These are phyloP conservation scores for Glyptemys insculpta DNA, from an alignment of 2,797 vertebrate genomes.

Conservation along the genomic window DNA sequence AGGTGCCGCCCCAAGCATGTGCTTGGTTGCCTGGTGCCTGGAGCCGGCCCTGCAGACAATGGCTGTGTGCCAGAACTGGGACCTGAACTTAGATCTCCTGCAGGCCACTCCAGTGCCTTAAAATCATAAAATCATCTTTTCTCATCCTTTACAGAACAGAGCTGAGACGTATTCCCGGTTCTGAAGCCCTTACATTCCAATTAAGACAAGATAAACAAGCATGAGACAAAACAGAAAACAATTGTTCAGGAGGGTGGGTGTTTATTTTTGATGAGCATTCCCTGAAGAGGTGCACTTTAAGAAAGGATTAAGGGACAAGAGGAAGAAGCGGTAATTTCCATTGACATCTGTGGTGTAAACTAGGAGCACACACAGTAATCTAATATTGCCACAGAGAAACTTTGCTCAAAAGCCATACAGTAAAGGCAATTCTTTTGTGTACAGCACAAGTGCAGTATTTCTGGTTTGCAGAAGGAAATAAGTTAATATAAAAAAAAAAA, in stretches of 20 bases:
- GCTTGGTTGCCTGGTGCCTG: too few species aligned
- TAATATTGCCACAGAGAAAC: constrained; percentile 14
- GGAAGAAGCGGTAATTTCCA: background rate
- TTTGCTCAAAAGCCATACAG: background rate
- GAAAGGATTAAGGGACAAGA: background rate
- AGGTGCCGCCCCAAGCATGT: too few species aligned
- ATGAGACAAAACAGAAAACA: accelerated
- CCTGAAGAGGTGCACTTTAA: background rate
- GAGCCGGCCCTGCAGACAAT: background rate
- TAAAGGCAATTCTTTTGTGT: background rate
- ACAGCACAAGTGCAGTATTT: background rate
- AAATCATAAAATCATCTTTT: background rate
- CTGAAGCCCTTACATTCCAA: background rate
- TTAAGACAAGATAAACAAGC: background rate
- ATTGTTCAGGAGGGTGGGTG: accelerated
- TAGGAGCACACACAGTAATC: constrained; percentile 14
- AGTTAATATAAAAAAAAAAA: background rate
- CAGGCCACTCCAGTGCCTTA: background rate
- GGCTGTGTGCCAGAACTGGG: background rate
- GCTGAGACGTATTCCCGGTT: background rate
- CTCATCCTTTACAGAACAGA: background rate
- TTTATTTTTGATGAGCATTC: background rate
- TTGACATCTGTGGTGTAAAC: constrained; percentile 11
- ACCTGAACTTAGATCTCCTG: background rate
- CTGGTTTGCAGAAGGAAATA: constrained; percentile 29